A percentile compares a stretch with the other conserved stretches of the same genome.
Evolutionary conservation across 2,888 invertebrate species (phyloP).

Genomic region (Aleiodes alternator): DNA sequence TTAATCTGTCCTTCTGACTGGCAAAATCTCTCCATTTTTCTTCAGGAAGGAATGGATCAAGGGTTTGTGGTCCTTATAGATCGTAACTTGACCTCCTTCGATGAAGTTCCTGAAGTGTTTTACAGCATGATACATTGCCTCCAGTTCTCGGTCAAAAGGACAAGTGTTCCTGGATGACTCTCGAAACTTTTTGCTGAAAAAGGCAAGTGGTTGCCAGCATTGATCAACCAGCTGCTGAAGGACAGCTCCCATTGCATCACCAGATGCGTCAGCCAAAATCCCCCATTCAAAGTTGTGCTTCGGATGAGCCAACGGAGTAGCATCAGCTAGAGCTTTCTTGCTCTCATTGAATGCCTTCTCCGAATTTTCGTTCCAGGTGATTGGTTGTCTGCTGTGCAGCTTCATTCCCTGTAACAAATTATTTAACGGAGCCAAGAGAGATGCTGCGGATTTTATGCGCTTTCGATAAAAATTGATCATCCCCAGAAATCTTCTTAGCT

Average conservation of each 20-base stretch:
- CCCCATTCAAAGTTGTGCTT: not conserved
- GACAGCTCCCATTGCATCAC: slow-evolving; percentile 4
- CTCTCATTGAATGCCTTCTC: not conserved
- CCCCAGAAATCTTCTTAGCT: slow-evolving; percentile 4
- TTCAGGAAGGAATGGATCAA: slow-evolving; percentile 37
- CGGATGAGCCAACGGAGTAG: slow-evolving; percentile 14
- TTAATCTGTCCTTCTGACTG: not conserved
- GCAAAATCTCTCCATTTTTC: too few relatives aligned
- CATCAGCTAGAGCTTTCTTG: not conserved
- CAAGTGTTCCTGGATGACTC: too few relatives aligned
- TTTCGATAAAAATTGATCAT: slow-evolving; percentile 15
- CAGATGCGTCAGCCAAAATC: slow-evolving; percentile 27
- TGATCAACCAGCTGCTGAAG: too few relatives aligned
- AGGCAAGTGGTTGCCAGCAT: too few relatives aligned
- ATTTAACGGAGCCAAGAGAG: not conserved
- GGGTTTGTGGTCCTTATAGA: slow-evolving; percentile 43
- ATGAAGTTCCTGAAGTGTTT: slow-evolving; percentile 32
- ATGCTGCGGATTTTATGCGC: not conserved
- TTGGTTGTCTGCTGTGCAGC: not conserved
- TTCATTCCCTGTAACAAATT: not conserved
- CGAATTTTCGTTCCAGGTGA: not conserved
- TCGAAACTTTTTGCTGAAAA: too few relatives aligned
- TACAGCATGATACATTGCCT: slow-evolving; percentile 28
- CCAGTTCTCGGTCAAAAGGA: not conserved
- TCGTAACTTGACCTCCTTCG: slow-evolving; percentile 32